Evolutionary conservation across 1,140 invertebrate species (phyloP), one percentile per base, ranked within the genome.

Genomic region (Drosophila tropicalis): DNA sequence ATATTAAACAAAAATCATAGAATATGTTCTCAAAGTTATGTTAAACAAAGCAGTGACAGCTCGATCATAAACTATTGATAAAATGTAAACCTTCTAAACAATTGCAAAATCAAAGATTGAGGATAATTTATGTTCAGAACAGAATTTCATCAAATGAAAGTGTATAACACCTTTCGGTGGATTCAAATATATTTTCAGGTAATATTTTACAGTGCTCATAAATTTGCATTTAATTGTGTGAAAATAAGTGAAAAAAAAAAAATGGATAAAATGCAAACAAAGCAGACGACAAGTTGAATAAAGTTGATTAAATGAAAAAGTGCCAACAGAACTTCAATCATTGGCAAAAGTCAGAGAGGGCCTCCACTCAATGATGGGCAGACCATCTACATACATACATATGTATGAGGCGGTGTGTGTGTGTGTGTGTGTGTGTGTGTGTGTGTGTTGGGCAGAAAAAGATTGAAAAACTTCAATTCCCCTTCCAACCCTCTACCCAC

Each of bases 271-370:
- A 61, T 67, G 64, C 56, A 58, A 67, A 22, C 47, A 44, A 51
- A 47, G 54, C 54, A 32, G 19, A 56, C 44, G 44, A 66, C 72
- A 63, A 62, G 62, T 72, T 73, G 47, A 78, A 66, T 68, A 82
- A 79, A 79, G 61, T 79, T 82, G 67, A 78, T 82, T 79, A 78
- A 82, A 82, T 82, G 79, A 74, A 82, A 75, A 82, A 56, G 81
- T 68, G 47, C 36, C 56, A 56, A 29, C n/a, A 25, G 56, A 80
- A 80, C 73, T 80, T 69, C 64, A 80, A 65, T 40, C 62, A 55
- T n/a, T 47, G 10, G 10, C 19, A 17, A 22, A 15, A 15, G 44
- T 19, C 44, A 22, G 17, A 22, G 17, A 22, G 44, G 19, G 22
- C 22, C 22, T 9, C 44, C 44, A 47, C 44, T 47, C 15, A 17